Percentiles rank a stretch among this genome's conserved stretches.
Conservation (phyloP, 2,797 vertebrate species). For the Eulemur coronatus region DNA sequence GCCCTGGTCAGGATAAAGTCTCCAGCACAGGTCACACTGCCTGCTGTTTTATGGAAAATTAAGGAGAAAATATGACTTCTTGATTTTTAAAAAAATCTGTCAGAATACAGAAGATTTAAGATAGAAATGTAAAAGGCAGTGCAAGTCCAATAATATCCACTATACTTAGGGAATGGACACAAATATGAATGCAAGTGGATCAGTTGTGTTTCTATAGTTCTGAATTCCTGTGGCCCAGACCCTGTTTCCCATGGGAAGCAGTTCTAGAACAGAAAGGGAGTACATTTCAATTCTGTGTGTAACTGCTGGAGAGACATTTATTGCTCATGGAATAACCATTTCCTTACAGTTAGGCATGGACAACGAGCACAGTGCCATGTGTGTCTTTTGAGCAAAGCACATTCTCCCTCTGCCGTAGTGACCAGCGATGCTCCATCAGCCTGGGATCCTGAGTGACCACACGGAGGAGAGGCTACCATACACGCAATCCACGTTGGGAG, state of each 20-base stretch:
- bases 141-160: neutral
- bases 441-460: neutral
- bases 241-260: neutral
- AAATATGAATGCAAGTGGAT: neutral
- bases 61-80: neutral
- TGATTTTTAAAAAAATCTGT: neutral
- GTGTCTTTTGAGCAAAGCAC: neutral
- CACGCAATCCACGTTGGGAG: too few relatives aligned
- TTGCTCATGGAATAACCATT: neutral
- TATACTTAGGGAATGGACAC: neutral
- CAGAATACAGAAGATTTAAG: neutral
- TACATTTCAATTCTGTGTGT: neutral
- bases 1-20: neutral
- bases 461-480: neutral
- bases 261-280: neutral
- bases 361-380: neutral
- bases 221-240: neutral
- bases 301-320: neutral
- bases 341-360: neutral
- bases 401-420: neutral
- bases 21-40: neutral
- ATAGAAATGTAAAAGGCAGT: neutral
- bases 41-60: neutral
- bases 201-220: neutral
- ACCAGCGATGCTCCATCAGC: neutral